phyloP scores from a whole-genome alignment of 2,888 invertebrate genomes.

The Lithophane semibrunnea region DNA sequence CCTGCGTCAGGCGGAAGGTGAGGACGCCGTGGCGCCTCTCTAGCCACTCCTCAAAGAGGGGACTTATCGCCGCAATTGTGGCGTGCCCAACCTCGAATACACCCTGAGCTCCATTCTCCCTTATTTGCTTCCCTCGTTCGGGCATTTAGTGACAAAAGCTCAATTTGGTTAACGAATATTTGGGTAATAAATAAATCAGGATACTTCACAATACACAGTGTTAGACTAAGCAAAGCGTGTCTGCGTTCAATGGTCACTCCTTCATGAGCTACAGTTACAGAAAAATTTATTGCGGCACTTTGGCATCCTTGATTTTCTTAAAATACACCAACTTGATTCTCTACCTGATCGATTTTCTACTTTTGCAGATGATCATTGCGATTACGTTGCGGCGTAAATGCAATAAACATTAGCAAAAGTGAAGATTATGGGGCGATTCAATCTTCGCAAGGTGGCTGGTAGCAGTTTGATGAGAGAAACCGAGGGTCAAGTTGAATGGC shows the following conservation, averaged over 20 bases:
- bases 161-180: too few species aligned
- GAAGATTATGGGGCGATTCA: background rate
- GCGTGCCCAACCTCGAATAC: background rate
- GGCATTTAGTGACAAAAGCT: background rate
- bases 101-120: background rate
- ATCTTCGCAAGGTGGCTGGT: background rate
- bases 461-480: background rate
- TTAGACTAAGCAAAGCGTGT: background rate
- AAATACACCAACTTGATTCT: background rate
- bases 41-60: too few species aligned
- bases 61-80: too few species aligned
- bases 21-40: too few species aligned
- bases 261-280: constrained; percentile 10
- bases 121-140: constrained; percentile 12
- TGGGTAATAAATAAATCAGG: background rate
- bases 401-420: background rate
- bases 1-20: too few species aligned
- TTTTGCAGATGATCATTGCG: background rate
- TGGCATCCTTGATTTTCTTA: background rate
- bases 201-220: constrained; percentile 7
- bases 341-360: background rate
- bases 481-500: background rate
- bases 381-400: background rate
- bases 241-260: constrained; percentile 21
- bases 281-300: constrained; percentile 20